Evolutionary conservation across 2,113 vertebrate species (phyloP).

Genomic region (Gallinago jamesoni): DNA sequence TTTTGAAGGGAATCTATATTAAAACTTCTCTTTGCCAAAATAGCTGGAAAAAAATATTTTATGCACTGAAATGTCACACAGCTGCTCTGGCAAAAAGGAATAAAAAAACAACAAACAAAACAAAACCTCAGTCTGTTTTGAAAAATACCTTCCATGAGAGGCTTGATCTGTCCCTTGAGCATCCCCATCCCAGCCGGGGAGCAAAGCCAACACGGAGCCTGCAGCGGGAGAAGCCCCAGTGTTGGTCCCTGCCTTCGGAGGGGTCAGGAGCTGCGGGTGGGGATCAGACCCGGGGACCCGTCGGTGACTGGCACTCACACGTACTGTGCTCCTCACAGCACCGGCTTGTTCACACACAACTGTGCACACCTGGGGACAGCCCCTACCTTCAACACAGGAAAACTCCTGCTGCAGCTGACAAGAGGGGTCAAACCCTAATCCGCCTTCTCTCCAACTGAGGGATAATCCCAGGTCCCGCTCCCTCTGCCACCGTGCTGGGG

Average conservation of each 20-base stretch:
- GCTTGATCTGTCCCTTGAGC: neutral
- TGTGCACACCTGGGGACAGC: neutral
- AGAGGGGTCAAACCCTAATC: no score
- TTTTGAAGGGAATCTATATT: neutral
- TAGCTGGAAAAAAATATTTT: neutral
- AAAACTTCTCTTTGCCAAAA: neutral
- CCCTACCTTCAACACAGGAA: no score
- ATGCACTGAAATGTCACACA: neutral
- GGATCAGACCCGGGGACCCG: neutral
- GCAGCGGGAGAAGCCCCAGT: neutral
- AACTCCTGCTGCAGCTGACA: neutral
- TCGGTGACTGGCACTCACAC: neutral
- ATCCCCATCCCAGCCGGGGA: neutral
- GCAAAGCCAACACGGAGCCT: neutral
- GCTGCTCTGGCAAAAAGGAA: neutral
- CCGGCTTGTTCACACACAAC: neutral
- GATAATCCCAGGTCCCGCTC: fast-evolving
- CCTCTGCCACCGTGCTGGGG: neutral
- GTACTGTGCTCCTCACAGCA: neutral
- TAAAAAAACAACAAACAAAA: neutral
- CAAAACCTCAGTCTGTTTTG: neutral
- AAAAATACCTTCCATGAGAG: neutral
- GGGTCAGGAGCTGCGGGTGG: neutral
- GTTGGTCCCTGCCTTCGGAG: no score
- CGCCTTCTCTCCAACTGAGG: neutral